Base-by-base conservation (phyloP, 2,888 invertebrate genomes). In the Linnaemya vulpina region DNA sequence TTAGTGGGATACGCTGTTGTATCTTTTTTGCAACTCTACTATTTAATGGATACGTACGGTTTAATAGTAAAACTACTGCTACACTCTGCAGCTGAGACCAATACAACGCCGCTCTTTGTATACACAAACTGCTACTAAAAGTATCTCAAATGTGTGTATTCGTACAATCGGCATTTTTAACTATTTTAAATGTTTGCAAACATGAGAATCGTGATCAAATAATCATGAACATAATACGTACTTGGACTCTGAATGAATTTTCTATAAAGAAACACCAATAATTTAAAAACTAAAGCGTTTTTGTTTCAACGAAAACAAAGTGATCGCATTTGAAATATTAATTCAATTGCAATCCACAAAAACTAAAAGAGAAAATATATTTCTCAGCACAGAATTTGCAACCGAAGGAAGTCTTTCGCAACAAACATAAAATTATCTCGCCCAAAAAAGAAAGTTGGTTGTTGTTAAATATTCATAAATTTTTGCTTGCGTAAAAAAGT, bases 151-250 rank as follows among this genome's bases (percentile, higher is more conserved):
- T 63, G 55, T 60, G 53, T 65, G 75, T 80, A 68, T 79, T 60
- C 40, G 77, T 49, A 60, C 40, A 60, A 62, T 62, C 71, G 70
- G 63, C 43, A 49, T 46, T 35, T 71, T 58, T 60, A 51, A 67
- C 30, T 78, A 82, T 63, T 82, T 76, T 83, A 83, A 87, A 87
- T 87, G 88, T 89, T 89, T 89, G 88, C 89, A 85, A 89, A 91
- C 90, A 90, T 89, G 89, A 87, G 88, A 90, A 91, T 90, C 90
- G 90, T 91, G 91, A 90, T 91, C 91, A 89, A 90, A 89, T 91
- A 90, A 86, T 77, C 63, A 82, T 82, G 71, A 79, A 82, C 75
- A 53, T 75, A 75, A 75, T 58, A 75, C n/a, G 5, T 5, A 30
- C 65, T 58, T 46, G 60, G 49, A 40, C 30, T 53, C 35, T 78